Base-by-base conservation (phyloP, 2,888 invertebrate species). In the Dysmachus trigonus region DNA sequence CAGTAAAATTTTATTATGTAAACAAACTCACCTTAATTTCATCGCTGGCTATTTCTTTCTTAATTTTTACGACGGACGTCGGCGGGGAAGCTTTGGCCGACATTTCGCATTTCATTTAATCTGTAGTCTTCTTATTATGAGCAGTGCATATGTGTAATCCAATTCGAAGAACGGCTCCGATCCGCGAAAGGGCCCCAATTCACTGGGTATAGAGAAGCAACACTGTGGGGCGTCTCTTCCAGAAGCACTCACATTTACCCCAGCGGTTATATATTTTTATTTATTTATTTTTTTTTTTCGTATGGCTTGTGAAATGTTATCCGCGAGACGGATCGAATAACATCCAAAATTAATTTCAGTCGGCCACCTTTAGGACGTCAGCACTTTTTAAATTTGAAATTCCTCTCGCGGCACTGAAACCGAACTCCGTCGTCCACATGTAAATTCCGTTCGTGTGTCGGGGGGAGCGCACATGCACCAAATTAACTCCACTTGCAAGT, bases 1-100 rank as follows among this genome's bases (percentile, higher is more conserved):
- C 83, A 27, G 22, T 30, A 38, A 53, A 62, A 81, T 53, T 72
- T 83, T 83, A 83, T 83, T 83, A 71, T 85, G 47, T 83, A 77
- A 71, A 71, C 35, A 33, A 73, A 88, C 91, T 90, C 93, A 96
- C 96, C 94, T 95, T 95, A 91, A 96, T 96, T 93, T 96, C 96
- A 93, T 96, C 95, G 92, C 95, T 95, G 87, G 93, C 92, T 89
- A 94, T 93, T 91, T 96, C 95, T 92, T 95, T 95, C 92, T 96
- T 96, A 85, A 92, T 92, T 88, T 92, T 91, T 8, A 92, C 90
- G 86, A 88, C 88, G 2, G 82, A 84, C 38, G 88, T 86, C 33
- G 91, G 90, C 85, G 93, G 92, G 51, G 93, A 92, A 87, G 92
- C 90, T 91, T 93, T 93, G 88, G 92, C 93, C 89, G 93, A 94